phyloP scores from a whole-genome alignment of 2,888 invertebrate species.

The Thymelicus sylvestris region DNA sequence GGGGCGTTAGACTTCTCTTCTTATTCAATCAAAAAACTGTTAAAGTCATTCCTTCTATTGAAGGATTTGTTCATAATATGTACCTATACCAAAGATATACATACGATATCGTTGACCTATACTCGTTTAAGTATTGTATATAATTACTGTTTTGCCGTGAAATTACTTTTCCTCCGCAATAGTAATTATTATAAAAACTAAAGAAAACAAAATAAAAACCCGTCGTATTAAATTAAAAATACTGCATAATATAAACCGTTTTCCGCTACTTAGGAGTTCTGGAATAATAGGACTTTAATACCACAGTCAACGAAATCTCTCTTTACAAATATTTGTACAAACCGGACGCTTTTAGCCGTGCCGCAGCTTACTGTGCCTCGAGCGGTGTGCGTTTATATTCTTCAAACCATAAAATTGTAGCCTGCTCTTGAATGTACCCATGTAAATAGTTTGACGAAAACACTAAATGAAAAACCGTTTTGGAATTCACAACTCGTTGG shows the following conservation, averaged over 20 bases:
- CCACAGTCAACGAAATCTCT: slow-evolving; percentile 9
- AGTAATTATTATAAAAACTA: no score
- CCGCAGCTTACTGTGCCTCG: not conserved
- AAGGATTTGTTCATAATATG: no score
- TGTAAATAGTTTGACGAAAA: not conserved
- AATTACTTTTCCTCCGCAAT: no score
- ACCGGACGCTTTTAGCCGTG: slow-evolving; percentile 6
- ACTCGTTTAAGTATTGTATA: no score
- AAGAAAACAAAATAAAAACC: no score
- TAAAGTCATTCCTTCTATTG: no score
- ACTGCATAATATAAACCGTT: not conserved
- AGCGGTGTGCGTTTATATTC: slow-evolving; percentile 17
- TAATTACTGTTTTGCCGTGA: no score
- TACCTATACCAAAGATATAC: no score
- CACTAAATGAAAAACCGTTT: not conserved
- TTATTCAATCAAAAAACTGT: no score
- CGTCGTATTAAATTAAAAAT: not conserved
- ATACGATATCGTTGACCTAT: no score
- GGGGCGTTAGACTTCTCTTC: no score
- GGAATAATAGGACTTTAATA: slow-evolving; percentile 3
- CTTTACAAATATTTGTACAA: slow-evolving; percentile 23
- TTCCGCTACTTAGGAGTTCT: not conserved
- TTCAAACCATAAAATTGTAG: slow-evolving; percentile 21
- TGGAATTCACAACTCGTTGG: slow-evolving; percentile 1
- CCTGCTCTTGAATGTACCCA: slow-evolving; percentile 4